phyloP scores from a whole-genome alignment of 2,888 invertebrate genomes.

The Trissonchulus sp. region DNA sequence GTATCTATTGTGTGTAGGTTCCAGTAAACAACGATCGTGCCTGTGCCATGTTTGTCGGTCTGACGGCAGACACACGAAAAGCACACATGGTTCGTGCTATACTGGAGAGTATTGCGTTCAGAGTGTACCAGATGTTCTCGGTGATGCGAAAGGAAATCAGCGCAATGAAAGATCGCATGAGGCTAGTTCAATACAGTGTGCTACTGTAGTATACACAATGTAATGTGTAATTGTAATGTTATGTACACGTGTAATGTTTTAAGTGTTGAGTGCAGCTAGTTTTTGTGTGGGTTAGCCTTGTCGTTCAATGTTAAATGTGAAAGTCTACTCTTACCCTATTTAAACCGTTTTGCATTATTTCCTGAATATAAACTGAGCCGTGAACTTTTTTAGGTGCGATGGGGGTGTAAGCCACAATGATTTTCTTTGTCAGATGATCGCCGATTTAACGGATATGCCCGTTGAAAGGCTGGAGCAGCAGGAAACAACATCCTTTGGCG shows the following conservation, averaged over 20 bases:
- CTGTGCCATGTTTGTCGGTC: slow-evolving; percentile 73
- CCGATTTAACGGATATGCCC: slow-evolving; percentile 69
- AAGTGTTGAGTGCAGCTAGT: too few relatives aligned
- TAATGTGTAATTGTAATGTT: too few relatives aligned
- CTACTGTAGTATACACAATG: too few relatives aligned
- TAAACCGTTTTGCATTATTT: too few relatives aligned
- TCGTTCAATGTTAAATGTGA: too few relatives aligned
- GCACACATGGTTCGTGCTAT: slow-evolving; percentile 75
- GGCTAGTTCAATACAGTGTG: slow-evolving; percentile 1
- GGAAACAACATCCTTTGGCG: slow-evolving; percentile 79
- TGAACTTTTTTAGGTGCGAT: slow-evolving; percentile 65
- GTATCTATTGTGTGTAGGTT: slow-evolving; percentile 60
- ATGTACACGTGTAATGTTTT: too few relatives aligned
- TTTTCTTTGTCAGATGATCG: slow-evolving; percentile 78
- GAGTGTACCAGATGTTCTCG: slow-evolving; percentile 69
- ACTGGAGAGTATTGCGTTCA: slow-evolving; percentile 75
- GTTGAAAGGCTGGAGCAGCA: slow-evolving; percentile 68
- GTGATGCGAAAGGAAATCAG: slow-evolving; percentile 65
- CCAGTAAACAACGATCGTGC: slow-evolving; percentile 80
- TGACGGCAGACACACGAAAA: slow-evolving; percentile 66
- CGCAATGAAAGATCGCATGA: not conserved
- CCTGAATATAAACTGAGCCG: too few relatives aligned
- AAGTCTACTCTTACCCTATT: too few relatives aligned
- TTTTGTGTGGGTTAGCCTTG: too few relatives aligned
- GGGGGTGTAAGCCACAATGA: slow-evolving; percentile 94